These are phyloP conservation scores for Achatina immaculata DNA, from an alignment of 1,140 invertebrate species.

Conservation along the genomic window DNA sequence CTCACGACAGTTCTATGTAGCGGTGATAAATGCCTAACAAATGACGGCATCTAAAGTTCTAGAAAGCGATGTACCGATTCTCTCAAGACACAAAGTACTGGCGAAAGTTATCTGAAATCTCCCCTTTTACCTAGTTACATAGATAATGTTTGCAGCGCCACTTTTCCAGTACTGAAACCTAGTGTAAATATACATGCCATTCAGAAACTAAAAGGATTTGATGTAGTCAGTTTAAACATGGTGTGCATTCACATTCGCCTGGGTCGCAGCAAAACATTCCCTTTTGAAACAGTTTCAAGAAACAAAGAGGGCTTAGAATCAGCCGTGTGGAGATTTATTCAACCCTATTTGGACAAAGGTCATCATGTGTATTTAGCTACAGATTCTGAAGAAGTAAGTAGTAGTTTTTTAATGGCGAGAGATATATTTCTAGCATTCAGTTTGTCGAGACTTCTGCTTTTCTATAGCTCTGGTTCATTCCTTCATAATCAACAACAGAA, in stretches of 20 bases:
- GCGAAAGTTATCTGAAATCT: neutral
- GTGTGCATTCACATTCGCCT: conserved; percentile 49
- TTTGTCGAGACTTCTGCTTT: neutral
- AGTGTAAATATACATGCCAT: neutral
- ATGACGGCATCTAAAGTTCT: neutral
- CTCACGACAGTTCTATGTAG: neutral
- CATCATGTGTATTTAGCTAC: conserved; percentile 46
- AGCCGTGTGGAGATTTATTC: conserved; percentile 44
- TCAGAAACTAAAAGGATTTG: neutral
- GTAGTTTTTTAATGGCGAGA: neutral
- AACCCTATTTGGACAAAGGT: neutral
- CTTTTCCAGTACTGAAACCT: neutral
- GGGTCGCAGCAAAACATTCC: conserved; percentile 44
- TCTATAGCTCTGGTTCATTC: neutral
- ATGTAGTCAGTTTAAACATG: conserved; percentile 17
- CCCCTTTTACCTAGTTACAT: neutral
- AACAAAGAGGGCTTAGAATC: neutral
- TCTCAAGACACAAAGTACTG: neutral
- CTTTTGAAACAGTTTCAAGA: conserved; percentile 28
- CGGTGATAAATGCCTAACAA: neutral
- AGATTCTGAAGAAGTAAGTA: conserved; percentile 38
- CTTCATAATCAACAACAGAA: neutral
- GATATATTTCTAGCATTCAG: neutral
- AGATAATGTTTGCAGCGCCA: neutral
- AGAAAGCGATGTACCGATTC: neutral